Conservation (phyloP, 2,888 invertebrate species). For the Pandemis corylana region DNA sequence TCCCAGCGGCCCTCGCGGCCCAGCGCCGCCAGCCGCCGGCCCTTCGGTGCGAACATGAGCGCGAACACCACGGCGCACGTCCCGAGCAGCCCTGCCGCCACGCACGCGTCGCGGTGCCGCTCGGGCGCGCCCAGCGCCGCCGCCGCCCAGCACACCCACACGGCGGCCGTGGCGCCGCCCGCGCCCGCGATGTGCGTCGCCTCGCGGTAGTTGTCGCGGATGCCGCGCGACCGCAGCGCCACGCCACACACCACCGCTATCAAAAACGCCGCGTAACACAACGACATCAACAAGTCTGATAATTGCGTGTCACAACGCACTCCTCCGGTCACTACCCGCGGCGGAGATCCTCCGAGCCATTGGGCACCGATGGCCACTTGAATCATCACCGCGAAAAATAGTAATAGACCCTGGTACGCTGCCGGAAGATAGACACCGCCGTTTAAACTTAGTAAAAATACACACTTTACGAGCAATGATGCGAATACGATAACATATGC, state of each 20-base stretch:
- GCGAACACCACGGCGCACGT: conserved; percentile 94
- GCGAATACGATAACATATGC: conserved; percentile 95
- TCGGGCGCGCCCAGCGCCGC: conserved; percentile 92
- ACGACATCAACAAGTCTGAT: conserved; percentile 89
- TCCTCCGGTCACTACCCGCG: conserved; percentile 70
- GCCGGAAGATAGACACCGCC: conserved; percentile 96
- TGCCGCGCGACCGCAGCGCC: conserved; percentile 93
- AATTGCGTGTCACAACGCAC: conserved; percentile 87
- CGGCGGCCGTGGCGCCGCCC: conserved; percentile 93
- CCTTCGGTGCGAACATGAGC: conserved; percentile 97
- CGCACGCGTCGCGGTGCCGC: conserved; percentile 93
- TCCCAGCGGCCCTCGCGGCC: conserved; percentile 94
- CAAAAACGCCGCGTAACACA: conserved; percentile 93
- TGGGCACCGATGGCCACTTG: conserved; percentile 94
- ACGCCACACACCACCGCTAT: conserved; percentile 93
- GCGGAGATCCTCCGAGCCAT: conserved; percentile 93
- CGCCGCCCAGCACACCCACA: conserved; percentile 94
- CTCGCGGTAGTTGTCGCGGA: conserved; percentile 97
- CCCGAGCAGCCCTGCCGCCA: conserved; percentile 94
- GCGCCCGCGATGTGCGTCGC: conserved; percentile 96
- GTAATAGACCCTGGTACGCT: conserved; percentile 94
- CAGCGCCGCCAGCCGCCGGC: conserved; percentile 95
- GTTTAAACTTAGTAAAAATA: conserved; percentile 96
- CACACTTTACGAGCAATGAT: conserved; percentile 96
- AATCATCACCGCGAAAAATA: conserved; percentile 96